Evolutionary conservation across 2,888 invertebrate species (phyloP).

Genomic region (Drosophila melanosoma): DNA sequence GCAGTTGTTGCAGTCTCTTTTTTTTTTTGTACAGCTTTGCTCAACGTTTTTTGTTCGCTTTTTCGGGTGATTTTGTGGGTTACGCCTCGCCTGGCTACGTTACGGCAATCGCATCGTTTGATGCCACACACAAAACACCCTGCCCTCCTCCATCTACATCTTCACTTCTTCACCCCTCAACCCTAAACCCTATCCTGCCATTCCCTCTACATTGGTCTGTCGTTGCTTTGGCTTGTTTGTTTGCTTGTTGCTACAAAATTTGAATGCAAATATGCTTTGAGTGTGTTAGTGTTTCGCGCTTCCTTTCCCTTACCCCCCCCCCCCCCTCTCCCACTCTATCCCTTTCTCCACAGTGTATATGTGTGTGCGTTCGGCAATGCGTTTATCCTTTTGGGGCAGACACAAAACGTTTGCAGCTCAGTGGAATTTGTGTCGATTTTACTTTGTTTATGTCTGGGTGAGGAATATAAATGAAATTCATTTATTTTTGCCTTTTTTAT

Average conservation of each 20-base stretch:
- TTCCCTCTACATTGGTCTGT: not conserved
- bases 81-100: slow-evolving; percentile 65
- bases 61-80: slow-evolving; percentile 68
- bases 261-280: slow-evolving; percentile 76
- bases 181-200: not conserved
- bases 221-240: slow-evolving; percentile 60
- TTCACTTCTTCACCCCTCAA: not conserved
- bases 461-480: slow-evolving; percentile 71
- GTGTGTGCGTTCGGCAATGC: slow-evolving; percentile 54
- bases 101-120: slow-evolving; percentile 67
- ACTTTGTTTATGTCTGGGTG: slow-evolving; percentile 67
- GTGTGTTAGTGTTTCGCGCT: slow-evolving; percentile 51
- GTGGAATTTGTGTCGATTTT: slow-evolving; percentile 73
- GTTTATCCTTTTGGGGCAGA: slow-evolving; percentile 63
- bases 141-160: not conserved
- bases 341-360: slow-evolving; percentile 6
- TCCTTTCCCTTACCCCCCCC: not conserved
- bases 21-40: slow-evolving; percentile 3
- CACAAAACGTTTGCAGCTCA: slow-evolving; percentile 60
- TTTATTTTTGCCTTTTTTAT: slow-evolving; percentile 66
- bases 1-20: slow-evolving; percentile 26
- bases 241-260: slow-evolving; percentile 74
- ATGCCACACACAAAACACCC: slow-evolving; percentile 23
- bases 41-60: slow-evolving; percentile 25
- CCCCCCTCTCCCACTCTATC: not conserved